phyloP scores from a whole-genome alignment of 2,888 invertebrate species.

The Cylindroiulus punctatus region DNA sequence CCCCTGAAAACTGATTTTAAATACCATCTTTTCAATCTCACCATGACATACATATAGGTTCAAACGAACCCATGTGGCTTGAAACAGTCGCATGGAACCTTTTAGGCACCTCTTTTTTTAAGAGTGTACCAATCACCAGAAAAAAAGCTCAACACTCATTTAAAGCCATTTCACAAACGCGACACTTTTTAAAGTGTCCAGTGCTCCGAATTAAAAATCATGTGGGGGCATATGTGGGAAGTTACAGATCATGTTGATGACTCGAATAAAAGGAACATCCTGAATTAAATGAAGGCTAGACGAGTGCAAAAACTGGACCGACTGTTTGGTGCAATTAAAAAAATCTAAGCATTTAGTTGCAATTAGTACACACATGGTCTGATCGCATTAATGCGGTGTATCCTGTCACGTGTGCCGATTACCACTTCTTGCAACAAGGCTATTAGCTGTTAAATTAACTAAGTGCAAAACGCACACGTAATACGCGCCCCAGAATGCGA shows the following conservation, averaged over 20 bases:
- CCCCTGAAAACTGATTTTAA: too few relatives aligned
- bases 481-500: background rate
- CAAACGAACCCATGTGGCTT: too few relatives aligned
- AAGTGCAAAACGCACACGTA: background rate
- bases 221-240: slow-evolving; percentile 12
- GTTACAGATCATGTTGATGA: slow-evolving; percentile 19
- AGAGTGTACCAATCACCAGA: too few relatives aligned
- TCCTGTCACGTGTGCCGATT: slow-evolving; percentile 31
- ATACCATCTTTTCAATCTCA: too few relatives aligned
- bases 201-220: background rate
- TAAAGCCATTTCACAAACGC: background rate
- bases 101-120: too few relatives aligned
- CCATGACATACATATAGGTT: too few relatives aligned
- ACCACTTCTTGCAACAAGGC: slow-evolving; percentile 4
- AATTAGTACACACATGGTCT: slow-evolving; percentile 36
- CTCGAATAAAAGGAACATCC: slow-evolving; percentile 16
- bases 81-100: too few relatives aligned
- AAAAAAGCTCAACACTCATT: background rate
- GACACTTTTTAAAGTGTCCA: background rate
- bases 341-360: slow-evolving; percentile 30
- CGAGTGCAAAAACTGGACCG: slow-evolving; percentile 23
- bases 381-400: slow-evolving; percentile 38
- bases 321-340: slow-evolving; percentile 36
- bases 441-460: slow-evolving; percentile 15
- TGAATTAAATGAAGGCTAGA: slow-evolving; percentile 27